Percentiles rank a stretch among this genome's conserved stretches.
Evolutionary conservation across 2,888 invertebrate genomes (phyloP).

Genomic region (Glaucopsyche alexis): DNA sequence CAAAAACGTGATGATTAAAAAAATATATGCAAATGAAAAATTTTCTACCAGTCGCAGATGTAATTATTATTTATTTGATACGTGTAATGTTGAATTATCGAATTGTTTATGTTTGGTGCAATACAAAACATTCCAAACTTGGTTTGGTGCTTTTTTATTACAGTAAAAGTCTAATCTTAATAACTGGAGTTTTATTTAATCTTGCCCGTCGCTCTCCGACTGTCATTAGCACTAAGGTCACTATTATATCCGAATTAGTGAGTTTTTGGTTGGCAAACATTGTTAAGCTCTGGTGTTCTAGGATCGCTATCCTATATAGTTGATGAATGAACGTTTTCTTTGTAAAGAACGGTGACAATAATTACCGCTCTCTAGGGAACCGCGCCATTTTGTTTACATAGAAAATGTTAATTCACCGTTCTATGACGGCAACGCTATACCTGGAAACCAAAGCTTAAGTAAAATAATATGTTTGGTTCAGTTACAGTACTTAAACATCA

Average conservation of each 20-base stretch:
- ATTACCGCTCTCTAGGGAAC: no score
- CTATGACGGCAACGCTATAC: no score
- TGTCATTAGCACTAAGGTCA: slow-evolving; percentile 61
- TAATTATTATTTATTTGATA: slow-evolving; percentile 46
- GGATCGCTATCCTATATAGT: no score
- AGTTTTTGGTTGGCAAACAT: background rate
- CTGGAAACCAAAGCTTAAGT: no score
- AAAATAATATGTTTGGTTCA: background rate
- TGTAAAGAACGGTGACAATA: no score
- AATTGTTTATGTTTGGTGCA: slow-evolving; percentile 71
- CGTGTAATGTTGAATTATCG: slow-evolving; percentile 57
- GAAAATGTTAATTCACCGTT: no score
- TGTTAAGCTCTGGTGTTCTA: no score
- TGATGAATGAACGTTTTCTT: no score
- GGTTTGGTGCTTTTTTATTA: slow-evolving; percentile 75
- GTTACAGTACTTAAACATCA: slow-evolving; percentile 8
- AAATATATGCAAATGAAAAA: slow-evolving; percentile 50
- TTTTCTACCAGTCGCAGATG: slow-evolving; percentile 44
- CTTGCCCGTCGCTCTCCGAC: slow-evolving; percentile 60
- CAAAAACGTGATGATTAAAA: slow-evolving; percentile 38
- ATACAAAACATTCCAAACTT: slow-evolving; percentile 78
- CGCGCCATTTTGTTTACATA: no score
- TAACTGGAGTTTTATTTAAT: slow-evolving; percentile 65
- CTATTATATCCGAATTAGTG: slow-evolving; percentile 51
- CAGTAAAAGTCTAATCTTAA: slow-evolving; percentile 52